These are phyloP conservation scores for Cavia porcellus DNA, from an alignment of 2,113 vertebrate genomes.

Conservation along the genomic window DNA sequence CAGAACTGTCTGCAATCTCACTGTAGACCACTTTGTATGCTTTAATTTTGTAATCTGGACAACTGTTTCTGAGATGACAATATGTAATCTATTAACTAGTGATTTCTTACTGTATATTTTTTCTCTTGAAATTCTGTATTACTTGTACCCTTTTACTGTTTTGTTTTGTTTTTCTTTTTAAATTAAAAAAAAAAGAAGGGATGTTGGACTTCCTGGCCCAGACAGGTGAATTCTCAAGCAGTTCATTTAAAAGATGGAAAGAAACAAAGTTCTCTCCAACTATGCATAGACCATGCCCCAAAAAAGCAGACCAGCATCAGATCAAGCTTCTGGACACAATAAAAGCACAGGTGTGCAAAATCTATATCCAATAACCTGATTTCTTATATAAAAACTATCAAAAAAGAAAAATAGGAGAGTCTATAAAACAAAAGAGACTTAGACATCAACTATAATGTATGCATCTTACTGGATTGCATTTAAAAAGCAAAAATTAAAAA, in stretches of 20 bases:
- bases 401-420: not conserved
- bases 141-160: no score
- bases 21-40: no score
- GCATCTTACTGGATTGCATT: not conserved
- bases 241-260: not conserved
- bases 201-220: not conserved
- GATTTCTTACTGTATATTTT: no score
- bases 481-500: not conserved
- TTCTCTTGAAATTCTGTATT: no score
- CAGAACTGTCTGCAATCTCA: no score
- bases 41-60: no score
- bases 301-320: not conserved
- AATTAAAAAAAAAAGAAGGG: no score
- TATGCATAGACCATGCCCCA: not conserved
- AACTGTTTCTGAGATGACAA: no score
- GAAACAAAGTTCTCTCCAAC: not conserved
- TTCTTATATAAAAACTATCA: not conserved
- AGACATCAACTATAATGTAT: no score
- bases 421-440: not conserved
- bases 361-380: not conserved
- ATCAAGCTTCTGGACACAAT: not conserved
- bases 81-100: no score
- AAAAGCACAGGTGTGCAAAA: no score
- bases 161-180: no score
- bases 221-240: not conserved